Evolutionary conservation across 64 coral and sea anemone genomes (phyloP), one percentile per base, ranked within the genome.

Genomic region (Astreopora myriophthalma): DNA sequence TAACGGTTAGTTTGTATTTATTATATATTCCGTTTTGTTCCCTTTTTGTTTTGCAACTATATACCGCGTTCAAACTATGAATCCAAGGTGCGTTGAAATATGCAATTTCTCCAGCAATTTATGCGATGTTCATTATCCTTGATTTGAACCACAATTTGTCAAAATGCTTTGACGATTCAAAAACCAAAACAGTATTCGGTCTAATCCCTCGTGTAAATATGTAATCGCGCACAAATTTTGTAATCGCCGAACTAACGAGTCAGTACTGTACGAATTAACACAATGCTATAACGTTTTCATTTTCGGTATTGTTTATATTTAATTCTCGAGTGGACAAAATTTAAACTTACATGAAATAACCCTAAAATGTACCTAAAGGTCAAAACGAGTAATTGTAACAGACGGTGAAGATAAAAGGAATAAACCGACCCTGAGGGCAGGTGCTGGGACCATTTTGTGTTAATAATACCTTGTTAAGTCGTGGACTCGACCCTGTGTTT

Each of bases 1-100:
- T 64, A 83, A 34, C 57, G 79, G 79, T 83, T 83, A 83, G 79
- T 83, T 73, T 80, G 32, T 64, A 83, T 38, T 30, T 57, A 36
- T 63, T 83, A 64, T 6, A 61, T 65, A 35, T 38, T 37, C 17
- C 9, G 24, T 46, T 46, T n/a, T n/a, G n/a, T n/a, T n/a, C 51
- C 51, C 12, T 55, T 19, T 55, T 55, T 13, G 12, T 22, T 16
- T 55, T 55, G 51, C 12, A 3, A 3, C 12, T 3, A 16, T 16
- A 55, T 16, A 55, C 51, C 51, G 51, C 51, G 17, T 55, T 19
- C 3, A 10, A 55, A 55, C 3, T 16, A 55, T 16, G 16, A 13
- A 14, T 16, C 13, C 16, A 55, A 55, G 51, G 1, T 13, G 17
- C 51, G 17, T 55, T 55, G 12, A 13, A 14, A 19, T 55, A 55